phyloP scores from a whole-genome alignment of 2,888 invertebrate species.

The Acanthopleura granulata region DNA sequence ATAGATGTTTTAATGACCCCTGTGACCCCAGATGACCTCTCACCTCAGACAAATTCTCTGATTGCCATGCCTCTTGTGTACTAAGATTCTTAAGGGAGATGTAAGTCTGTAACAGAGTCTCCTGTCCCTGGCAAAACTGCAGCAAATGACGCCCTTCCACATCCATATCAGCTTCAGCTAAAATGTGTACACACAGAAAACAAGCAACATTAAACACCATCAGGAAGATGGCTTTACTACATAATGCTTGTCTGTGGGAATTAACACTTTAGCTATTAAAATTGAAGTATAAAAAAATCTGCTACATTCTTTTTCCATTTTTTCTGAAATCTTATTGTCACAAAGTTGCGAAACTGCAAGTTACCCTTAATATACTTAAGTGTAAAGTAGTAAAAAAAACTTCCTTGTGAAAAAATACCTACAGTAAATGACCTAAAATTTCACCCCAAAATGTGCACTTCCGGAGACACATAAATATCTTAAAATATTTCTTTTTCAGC shows the following conservation, averaged over 20 bases:
- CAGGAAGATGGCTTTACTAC: no score
- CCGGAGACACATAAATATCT: no score
- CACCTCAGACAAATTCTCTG: conserved; percentile 8
- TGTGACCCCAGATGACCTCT: neutral
- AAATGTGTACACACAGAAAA: conserved; percentile 15
- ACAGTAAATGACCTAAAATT: no score
- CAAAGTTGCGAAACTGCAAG: no score
- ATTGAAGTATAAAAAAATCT: neutral
- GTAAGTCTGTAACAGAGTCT: conserved; percentile 63
- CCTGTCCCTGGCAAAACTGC: conserved; percentile 63
- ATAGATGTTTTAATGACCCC: no score
- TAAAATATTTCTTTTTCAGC: no score
- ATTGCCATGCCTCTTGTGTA: no score
- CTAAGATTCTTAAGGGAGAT: conserved; percentile 44
- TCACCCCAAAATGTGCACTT: no score
- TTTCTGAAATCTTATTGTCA: no score
- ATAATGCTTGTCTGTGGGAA: no score
- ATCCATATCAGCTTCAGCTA: conserved; percentile 62
- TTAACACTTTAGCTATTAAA: no score
- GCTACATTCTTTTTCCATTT: neutral
- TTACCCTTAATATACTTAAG: neutral
- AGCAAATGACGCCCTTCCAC: conserved; percentile 66
- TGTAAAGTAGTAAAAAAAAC: neutral
- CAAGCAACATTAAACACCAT: conserved; percentile 5
- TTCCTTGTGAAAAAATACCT: neutral